A percentile compares a stretch with the other conserved stretches of the same genome.
Evolutionary conservation across 2,888 invertebrate genomes (phyloP).

Genomic region (Peribatodes rhomboidaria): DNA sequence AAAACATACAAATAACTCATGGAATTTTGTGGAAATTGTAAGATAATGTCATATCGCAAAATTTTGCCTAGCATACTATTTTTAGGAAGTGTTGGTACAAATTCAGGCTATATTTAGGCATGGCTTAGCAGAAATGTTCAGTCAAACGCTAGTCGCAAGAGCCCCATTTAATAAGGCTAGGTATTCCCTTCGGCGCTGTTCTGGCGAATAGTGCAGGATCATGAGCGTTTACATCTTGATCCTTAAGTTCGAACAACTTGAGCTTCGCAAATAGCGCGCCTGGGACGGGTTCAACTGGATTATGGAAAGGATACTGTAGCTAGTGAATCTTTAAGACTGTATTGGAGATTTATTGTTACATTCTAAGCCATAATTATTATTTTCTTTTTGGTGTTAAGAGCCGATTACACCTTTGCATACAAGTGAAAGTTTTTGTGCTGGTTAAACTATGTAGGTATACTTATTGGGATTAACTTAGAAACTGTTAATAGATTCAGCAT

Average conservation of each 20-base stretch:
- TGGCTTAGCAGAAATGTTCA: conserved; percentile 13
- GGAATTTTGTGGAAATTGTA: no score
- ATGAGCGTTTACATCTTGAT: conserved; percentile 57
- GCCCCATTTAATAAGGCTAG: conserved; percentile 8
- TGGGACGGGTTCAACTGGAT: conserved; percentile 51
- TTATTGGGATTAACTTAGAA: no score
- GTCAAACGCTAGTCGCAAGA: neutral
- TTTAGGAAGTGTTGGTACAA: neutral
- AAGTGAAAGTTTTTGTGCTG: no score
- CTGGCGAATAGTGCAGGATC: conserved; percentile 45
- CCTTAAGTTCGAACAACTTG: conserved; percentile 55
- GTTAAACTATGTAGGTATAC: no score
- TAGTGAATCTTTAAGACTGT: conserved; percentile 27
- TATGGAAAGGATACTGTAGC: conserved; percentile 14
- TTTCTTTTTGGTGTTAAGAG: no score
- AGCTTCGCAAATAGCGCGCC: conserved; percentile 58
- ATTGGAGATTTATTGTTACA: conserved; percentile 8
- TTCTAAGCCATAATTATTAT: neutral
- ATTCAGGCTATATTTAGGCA: neutral
- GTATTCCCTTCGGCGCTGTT: conserved; percentile 49
- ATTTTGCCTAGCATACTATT: neutral
- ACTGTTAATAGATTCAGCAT: no score
- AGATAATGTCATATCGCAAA: neutral
- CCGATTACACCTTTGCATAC: no score
- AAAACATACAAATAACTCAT: no score